These are phyloP conservation scores for Centropyge bicolor DNA, from an alignment of 2,797 vertebrate genomes.

Conservation along the genomic window DNA sequence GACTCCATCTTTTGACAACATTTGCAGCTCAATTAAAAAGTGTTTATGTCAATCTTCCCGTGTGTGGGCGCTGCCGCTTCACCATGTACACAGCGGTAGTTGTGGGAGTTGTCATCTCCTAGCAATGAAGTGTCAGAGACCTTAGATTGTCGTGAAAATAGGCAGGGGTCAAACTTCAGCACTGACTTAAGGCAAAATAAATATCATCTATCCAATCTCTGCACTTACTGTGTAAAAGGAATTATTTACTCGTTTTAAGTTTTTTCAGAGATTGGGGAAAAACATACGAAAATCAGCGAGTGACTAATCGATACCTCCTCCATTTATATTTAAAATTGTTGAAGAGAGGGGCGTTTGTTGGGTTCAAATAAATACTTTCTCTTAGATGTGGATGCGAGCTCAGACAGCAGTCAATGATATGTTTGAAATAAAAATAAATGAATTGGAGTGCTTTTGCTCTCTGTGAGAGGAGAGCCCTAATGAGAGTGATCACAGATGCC, in stretches of 20 bases:
- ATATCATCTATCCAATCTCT: constrained; percentile 65
- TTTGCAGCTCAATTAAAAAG: constrained; percentile 79
- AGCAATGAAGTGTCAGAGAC: constrained; percentile 44
- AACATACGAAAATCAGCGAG: constrained; percentile 61
- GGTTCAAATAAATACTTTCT: constrained; percentile 75
- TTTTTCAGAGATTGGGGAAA: constrained; percentile 53
- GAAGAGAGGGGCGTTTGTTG: constrained; percentile 63
- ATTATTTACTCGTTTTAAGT: constrained; percentile 75
- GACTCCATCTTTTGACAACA: constrained; percentile 72
- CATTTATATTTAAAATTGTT: constrained; percentile 79
- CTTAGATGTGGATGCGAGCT: constrained; percentile 75
- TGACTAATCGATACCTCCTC: constrained; percentile 73
- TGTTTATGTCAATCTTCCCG: constrained; percentile 70
- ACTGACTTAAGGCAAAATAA: constrained; percentile 69
- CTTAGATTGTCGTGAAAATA: constrained; percentile 65
- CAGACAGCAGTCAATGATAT: constrained; percentile 79
- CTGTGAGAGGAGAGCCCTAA: constrained; percentile 70
- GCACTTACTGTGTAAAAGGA: constrained; percentile 63
- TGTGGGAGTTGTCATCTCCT: constrained; percentile 70
- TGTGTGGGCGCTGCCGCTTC: constrained; percentile 67
- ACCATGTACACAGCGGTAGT: constrained; percentile 40
- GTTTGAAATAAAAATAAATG: constrained; percentile 82
- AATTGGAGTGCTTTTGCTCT: constrained; percentile 69
- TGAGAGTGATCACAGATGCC: constrained; percentile 81
- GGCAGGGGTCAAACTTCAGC: constrained; percentile 66